These are phyloP conservation scores for Eubasilissa regina DNA, from an alignment of 1,140 invertebrate genomes.

Conservation along the genomic window DNA sequence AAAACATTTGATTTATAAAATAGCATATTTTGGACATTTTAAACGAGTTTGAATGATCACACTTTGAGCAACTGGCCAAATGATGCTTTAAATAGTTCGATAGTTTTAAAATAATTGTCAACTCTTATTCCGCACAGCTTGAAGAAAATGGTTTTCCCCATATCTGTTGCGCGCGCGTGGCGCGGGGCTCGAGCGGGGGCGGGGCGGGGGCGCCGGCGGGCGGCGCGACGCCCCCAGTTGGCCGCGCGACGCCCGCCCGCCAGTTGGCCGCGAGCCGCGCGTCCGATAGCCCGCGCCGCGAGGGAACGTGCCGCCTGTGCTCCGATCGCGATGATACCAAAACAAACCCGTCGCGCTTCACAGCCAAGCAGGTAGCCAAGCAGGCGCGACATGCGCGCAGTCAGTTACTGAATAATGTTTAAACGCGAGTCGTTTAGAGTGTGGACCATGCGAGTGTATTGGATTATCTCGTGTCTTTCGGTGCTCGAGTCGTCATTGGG, in stretches of 20 bases:
- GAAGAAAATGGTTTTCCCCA: too few relatives aligned
- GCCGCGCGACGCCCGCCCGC: constrained; percentile 30
- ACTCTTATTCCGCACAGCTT: too few relatives aligned
- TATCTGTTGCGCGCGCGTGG: too few relatives aligned
- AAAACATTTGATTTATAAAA: too few relatives aligned
- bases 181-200: neutral
- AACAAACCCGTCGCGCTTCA: constrained; percentile 37
- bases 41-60: too few relatives aligned
- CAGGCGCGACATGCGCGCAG: neutral
- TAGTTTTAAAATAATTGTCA: too few relatives aligned
- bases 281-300: constrained; percentile 21
- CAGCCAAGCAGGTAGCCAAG: neutral
- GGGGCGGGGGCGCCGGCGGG: neutral
- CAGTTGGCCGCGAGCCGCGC: constrained; percentile 54
- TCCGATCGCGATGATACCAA: constrained; percentile 3
- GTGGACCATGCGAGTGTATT: neutral
- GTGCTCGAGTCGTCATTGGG: neutral
- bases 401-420: neutral
- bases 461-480: constrained; percentile 27
- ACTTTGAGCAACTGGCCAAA: too few relatives aligned
- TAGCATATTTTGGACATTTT: too few relatives aligned
- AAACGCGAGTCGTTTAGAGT: neutral
- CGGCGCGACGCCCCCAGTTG: constrained; percentile 2
- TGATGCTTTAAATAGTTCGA: too few relatives aligned
- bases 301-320: neutral